Evolutionary conservation across 2,797 vertebrate genomes (phyloP).

Genomic region (Enteromius anoplus): DNA sequence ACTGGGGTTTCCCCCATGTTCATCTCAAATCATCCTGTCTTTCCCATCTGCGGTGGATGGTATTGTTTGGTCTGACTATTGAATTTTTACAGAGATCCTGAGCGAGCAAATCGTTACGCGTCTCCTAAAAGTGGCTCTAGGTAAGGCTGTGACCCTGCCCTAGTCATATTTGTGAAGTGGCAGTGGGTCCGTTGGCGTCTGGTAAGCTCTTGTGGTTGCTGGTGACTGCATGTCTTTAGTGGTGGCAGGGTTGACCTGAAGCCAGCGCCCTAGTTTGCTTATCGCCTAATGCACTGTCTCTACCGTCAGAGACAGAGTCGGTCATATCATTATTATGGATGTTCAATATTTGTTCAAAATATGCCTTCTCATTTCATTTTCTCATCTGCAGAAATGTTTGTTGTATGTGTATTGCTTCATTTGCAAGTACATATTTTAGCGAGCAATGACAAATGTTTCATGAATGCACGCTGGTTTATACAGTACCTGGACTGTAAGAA

Average conservation of each 20-base stretch:
- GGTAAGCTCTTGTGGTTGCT: constrained; percentile 53
- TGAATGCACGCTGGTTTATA: neutral
- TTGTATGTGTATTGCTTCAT: constrained; percentile 24
- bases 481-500: neutral
- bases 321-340: constrained; percentile 39
- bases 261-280: constrained; percentile 27
- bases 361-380: constrained; percentile 43
- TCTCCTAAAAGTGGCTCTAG: constrained; percentile 51
- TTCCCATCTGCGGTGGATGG: constrained; percentile 31
- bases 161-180: constrained; percentile 55
- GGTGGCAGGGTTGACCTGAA: constrained; percentile 45
- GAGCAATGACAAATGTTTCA: neutral
- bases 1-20: neutral
- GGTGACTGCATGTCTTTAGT: constrained; percentile 56
- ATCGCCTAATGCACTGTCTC: constrained; percentile 7
- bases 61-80: constrained; percentile 56
- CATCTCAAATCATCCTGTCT: constrained; percentile 24
- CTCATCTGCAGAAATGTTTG: constrained; percentile 31
- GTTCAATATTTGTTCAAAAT: constrained; percentile 15
- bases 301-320: constrained; percentile 6
- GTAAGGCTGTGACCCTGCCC: constrained; percentile 34
- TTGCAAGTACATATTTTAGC: constrained; percentile 2
- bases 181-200: constrained; percentile 49
- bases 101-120: constrained; percentile 39
- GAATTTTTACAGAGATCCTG: constrained; percentile 49